Evolutionary conservation across 2,113 vertebrate species (phyloP), one percentile per base, ranked within the genome.

Genomic region (Suricata suricatta): DNA sequence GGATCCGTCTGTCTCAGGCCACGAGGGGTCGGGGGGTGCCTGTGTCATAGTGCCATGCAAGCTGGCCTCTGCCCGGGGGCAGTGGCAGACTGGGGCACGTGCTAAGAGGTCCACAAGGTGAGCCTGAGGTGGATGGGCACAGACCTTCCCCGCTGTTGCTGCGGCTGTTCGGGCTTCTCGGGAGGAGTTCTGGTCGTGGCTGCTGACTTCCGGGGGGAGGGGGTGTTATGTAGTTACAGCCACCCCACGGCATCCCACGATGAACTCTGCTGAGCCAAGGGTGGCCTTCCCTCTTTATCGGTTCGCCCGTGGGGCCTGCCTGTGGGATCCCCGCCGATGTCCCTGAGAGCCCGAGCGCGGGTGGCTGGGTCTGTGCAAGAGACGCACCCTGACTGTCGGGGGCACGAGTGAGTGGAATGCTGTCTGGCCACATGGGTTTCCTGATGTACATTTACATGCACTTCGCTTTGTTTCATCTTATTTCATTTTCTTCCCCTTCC

Each of bases 211-310:
- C 0, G 3, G 9, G 14, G 38, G 13, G 25, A 5, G 7, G 14
- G 33, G 16, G 27, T 11, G 2, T 50, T 50, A 7, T 1, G 2
- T 1, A 19, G 25, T 2, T 31, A 17, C 1, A 60, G 5, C 15
- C 19, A 12, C 1, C 0, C 6, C 0, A 3, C 4, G 7, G 2
- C 19, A 9, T 1, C 0, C 6, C 0, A 3, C 4, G 7, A 3
- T 7, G 2, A n/a, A 16, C 2, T 2, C 1, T 64, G 33, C 71
- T 19, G 63, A n/a, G 31, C 19, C 14, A 0, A 0, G 0, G 44
- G 35, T 4, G 57, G 21, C 13, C 23, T 54, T 63, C 0, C 0
- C 2, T 10, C 27, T 77, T 25, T 12, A 31, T 41, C 1, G 0
- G 23, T 15, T 57, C 21, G 3, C 77, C 44, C 81, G 23, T 0